These are phyloP conservation scores for Galleria mellonella DNA, from an alignment of 1,140 invertebrate genomes.

Conservation along the genomic window DNA sequence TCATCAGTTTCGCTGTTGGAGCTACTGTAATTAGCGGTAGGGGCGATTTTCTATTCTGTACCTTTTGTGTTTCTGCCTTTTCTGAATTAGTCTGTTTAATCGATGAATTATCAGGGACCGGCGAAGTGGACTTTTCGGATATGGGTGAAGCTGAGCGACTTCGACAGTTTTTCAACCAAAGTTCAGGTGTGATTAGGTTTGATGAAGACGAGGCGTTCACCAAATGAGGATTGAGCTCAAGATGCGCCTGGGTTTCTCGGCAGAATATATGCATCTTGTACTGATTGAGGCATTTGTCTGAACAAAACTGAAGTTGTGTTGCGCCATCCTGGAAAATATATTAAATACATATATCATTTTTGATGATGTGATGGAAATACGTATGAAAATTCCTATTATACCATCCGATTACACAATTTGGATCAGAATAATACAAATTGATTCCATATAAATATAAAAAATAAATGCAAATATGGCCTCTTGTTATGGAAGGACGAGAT, in stretches of 20 bases:
- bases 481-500: no score
- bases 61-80: constrained; percentile 35
- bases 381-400: no score
- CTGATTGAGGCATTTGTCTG: constrained; percentile 94
- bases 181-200: constrained; percentile 88
- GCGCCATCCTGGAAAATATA: constrained; percentile 79
- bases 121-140: constrained; percentile 57
- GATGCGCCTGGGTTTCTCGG: constrained; percentile 90
- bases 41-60: constrained; percentile 39
- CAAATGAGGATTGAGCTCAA: constrained; percentile 87
- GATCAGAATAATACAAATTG: no score
- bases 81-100: constrained; percentile 29
- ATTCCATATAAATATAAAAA: no score
- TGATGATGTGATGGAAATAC: no score
- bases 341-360: constrained; percentile 6
- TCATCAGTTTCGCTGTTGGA: constrained; percentile 76
- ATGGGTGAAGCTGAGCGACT: constrained; percentile 78
- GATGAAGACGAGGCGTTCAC: constrained; percentile 65
- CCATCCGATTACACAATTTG: no score
- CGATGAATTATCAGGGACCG: constrained; percentile 31
- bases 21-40: constrained; percentile 77
- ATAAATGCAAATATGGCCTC: no score
- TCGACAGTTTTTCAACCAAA: constrained; percentile 87
- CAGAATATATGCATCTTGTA: constrained; percentile 98
- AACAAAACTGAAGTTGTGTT: constrained; percentile 87